Evolutionary conservation across 1,140 invertebrate genomes (phyloP), one percentile per base, ranked within the genome.

Genomic region (Papilio xuthus): DNA sequence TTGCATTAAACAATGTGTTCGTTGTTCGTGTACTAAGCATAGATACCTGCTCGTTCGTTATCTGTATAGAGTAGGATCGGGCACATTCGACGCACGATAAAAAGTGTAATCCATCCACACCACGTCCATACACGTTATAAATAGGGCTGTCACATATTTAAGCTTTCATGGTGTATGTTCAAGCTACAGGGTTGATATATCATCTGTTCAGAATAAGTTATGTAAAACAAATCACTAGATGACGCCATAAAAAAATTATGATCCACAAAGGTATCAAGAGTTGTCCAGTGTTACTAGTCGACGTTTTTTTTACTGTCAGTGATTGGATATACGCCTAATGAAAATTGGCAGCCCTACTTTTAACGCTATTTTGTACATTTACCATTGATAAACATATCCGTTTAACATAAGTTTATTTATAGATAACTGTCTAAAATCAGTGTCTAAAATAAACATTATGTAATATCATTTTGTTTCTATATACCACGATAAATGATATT

Each of bases 11-110:
- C 60, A 67, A 67, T 67, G 60, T 23, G 23, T 60, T 60, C 10
- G 56, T 60, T 60, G 9, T 67, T 67, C 60, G 60, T 67, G 15
- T 28, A 63, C 20, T 56, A 63, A 28, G 60, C 60, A 67, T 67
- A 60, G 23, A 60, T 67, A 67, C 60, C 60, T 67, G 26, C 60
- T 63, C 60, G 26, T 4, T 7, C 26, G 60, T 67, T 67, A 67
- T 67, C 60, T 67, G 32, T 67, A 28, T 67, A 15, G 60, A 67
- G 60, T 67, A 67, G 60, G 60, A 67, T 28, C 26, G 26, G 60
- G 26, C 60, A 12, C 60, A 32, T 67, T 67, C 60, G 12, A 32
- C 26, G 60, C 26, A 26, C 26, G 60, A 67, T 67, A 67, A 67
- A 67, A 60, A 32, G 28, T 67, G 26, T 67, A 28, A 67, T 67